phyloP scores from a whole-genome alignment of 2,888 invertebrate species.

The Metacarcinus magister region DNA sequence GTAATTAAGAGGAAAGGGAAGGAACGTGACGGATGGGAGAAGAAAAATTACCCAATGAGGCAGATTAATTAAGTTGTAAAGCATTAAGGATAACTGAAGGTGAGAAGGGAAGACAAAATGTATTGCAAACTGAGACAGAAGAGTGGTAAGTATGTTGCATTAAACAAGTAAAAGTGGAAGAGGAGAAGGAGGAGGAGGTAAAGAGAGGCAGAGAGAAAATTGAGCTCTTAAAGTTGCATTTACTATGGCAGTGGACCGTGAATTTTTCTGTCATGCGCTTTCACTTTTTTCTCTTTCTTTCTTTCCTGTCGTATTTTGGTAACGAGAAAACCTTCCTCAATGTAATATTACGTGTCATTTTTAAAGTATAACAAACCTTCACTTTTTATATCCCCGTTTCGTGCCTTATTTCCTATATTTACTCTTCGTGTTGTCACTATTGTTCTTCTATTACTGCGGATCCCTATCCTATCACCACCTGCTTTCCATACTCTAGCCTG shows the following conservation, averaged over 20 bases:
- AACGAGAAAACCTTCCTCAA: not conserved
- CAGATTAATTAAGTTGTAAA: conserved; percentile 41
- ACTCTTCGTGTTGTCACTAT: not conserved
- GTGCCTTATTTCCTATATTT: not conserved
- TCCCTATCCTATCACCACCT: not conserved
- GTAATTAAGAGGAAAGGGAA: conserved; percentile 7
- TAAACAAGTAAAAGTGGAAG: not conserved
- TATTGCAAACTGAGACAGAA: not conserved
- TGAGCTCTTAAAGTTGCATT: not conserved
- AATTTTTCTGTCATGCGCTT: not conserved
- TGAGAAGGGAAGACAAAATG: not conserved
- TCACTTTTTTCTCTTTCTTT: not conserved
- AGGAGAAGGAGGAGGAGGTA: too few relatives aligned
- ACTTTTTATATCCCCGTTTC: not conserved
- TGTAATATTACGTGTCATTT: not conserved
- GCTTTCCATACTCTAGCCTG: too few relatives aligned
- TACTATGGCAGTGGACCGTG: not conserved
- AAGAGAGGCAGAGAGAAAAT: not conserved
- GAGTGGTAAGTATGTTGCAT: not conserved
- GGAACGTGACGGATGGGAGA: not conserved
- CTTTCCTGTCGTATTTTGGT: not conserved
- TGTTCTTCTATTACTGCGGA: not conserved
- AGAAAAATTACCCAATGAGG: not conserved
- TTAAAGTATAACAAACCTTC: too few relatives aligned
- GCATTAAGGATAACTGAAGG: not conserved